Evolutionary conservation across 2,888 invertebrate genomes (phyloP), one percentile per base, ranked within the genome.

Genomic region (Brachycybe producta): DNA sequence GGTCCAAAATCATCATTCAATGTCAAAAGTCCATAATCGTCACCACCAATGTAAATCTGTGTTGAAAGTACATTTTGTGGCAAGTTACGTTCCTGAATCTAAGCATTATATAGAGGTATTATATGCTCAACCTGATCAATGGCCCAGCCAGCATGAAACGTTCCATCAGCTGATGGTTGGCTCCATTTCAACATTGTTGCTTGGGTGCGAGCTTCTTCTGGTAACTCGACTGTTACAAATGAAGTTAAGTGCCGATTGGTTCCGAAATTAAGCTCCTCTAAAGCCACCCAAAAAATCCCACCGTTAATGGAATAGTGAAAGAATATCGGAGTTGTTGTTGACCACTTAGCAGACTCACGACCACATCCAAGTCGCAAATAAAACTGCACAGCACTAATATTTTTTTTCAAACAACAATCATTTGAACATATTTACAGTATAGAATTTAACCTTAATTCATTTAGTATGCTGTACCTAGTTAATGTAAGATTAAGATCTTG

Each of bases 281-380:
- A 57, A 17, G 64, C 62, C n/a, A 56, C 58, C 69, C 69, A 69
- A 8, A 60, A 56, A 5, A 68, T 60, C 3, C 67, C 68, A 4
- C 65, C 66, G 58, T 68, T 61, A 1, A 57, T 59, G 2, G 66
- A 66, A 57, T 62, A 68, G 57, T 68, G 68, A n/a, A 67, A 57
- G 36, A 63, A 61, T 13, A 69, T 61, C 2, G 67, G 66, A 4
- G 62, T 60, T 2, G 62, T 60, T 13, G 24, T 35, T 2, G 43
- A 21, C 13, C 52, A 45, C 36, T 59, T 58, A 21, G 61, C 59
- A 3, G 49, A 50, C 13, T 39, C 41, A 2, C 50, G 51, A 21
- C 53, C 52, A 51, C 67, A 67, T 15, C 66, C 66, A 23, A 65
- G 61, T 43, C 59, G 55, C 7, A 67, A 52, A 55, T 64, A 65